Evolutionary conservation across 2,113 vertebrate species (phyloP).

Genomic region (Numenius arquata): DNA sequence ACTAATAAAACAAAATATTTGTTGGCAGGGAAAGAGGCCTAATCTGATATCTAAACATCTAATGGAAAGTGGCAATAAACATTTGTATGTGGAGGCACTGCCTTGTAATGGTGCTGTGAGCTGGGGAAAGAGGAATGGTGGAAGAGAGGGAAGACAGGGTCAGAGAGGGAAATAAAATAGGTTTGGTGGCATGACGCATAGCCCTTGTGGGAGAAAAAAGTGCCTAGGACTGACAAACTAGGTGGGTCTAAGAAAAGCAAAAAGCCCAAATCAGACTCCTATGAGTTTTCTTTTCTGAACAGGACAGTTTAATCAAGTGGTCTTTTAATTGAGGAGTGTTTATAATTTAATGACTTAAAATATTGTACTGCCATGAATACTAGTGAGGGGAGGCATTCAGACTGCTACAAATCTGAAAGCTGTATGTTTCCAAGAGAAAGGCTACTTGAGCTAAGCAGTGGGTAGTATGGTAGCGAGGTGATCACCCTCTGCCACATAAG

Average conservation of each 20-base stretch:
- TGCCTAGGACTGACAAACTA: not conserved
- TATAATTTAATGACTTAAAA: not conserved
- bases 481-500: rapidly evolving
- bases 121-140: not conserved
- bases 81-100: not conserved
- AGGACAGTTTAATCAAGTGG: not conserved
- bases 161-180: not conserved
- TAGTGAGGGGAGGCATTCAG: not conserved
- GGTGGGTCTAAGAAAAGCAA: not conserved
- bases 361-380: not conserved
- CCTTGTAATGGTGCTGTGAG: not conserved
- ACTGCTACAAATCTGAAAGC: not conserved
- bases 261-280: not conserved
- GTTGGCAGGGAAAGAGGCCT: not conserved
- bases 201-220: no score
- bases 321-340: not conserved
- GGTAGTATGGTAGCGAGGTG: rapidly evolving
- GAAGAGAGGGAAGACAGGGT: not conserved
- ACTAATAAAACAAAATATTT: not conserved
- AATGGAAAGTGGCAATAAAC: not conserved
- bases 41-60: not conserved
- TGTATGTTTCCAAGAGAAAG: not conserved
- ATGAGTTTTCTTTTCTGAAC: not conserved
- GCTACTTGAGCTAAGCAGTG: not conserved
- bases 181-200: not conserved